Conservation (phyloP, 2,797 vertebrate species). For the Neoniphon sammara region DNA sequence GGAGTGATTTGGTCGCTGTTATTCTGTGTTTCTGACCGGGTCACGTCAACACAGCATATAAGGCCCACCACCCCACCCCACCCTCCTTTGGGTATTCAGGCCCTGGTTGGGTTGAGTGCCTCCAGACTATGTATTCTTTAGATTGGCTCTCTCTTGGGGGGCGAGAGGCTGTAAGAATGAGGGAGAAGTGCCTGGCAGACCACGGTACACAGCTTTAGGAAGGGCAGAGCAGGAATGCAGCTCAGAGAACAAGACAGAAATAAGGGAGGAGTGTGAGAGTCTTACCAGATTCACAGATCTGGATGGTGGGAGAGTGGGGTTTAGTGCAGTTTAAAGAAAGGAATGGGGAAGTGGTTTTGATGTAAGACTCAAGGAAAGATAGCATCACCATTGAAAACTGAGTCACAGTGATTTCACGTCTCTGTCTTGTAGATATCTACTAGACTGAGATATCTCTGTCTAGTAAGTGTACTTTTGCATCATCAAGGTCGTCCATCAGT, state of each 20-base stretch:
- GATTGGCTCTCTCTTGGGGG: conserved; percentile 37
- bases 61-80: conserved; percentile 8
- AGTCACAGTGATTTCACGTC: no score
- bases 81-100: conserved; percentile 26
- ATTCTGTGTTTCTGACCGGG: conserved; percentile 58
- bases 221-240: conserved; percentile 54
- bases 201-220: conserved; percentile 38
- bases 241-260: background rate
- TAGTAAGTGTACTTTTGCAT: conserved; percentile 26
- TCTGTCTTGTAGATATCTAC: no score
- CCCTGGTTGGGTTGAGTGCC: conserved; percentile 41
- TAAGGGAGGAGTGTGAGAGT: background rate
- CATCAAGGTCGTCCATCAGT: conserved; percentile 31
- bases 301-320: background rate
- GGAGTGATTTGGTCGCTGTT: conserved; percentile 61
- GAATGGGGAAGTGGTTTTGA: conserved; percentile 17
- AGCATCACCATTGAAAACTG: background rate
- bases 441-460: conserved; percentile 28
- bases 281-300: conserved; percentile 11
- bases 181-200: conserved; percentile 21
- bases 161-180: conserved; percentile 10
- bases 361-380: conserved; percentile 25
- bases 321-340: conserved; percentile 24
- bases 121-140: conserved; percentile 33
- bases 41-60: conserved; percentile 62